Evolutionary conservation across 2,888 invertebrate genomes (phyloP), one percentile per base, ranked within the genome.

Genomic region (Harmothoe impar): DNA sequence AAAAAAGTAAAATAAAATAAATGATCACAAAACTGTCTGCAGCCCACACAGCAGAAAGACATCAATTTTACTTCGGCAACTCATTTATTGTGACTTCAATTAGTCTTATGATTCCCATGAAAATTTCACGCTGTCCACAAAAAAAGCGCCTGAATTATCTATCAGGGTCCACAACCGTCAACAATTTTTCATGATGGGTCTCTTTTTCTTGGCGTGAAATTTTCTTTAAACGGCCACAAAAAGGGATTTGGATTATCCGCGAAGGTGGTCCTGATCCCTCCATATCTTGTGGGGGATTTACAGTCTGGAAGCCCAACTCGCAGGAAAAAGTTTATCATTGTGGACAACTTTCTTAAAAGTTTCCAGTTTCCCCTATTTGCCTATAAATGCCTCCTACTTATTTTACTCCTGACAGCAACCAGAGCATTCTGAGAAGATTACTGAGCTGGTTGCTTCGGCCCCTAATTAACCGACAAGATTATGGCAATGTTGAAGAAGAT

Each of bases 81-180:
- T 68, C 68, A 68, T 68, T 68, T 68, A 68, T 68, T n/a, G 68
- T n/a, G 68, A 12, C n/a, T 68, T n/a, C 68, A 68, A 68, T 68
- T 68, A 68, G 68, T 68, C 68, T 68, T 68, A 68, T 68, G 68
- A 68, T 68, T 68, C n/a, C 68, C 68, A 68, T 68, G n/a, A 68
- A 68, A 68, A 17, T 68, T 68, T 15, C 20, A 15, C n/a, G 68
- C 5, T n/a, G n/a, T 5, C n/a, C n/a, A n/a, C n/a, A 68, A 17
- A 68, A 68, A 68, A 68, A 68, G 17, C 12, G 20, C n/a, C n/a
- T 68, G 68, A 68, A 68, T 68, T 68, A 68, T 68, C 68, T 68
- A 68, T 68, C 17, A 68, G n/a, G 68, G n/a, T 68, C 68, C 68
- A 12, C 7, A n/a, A n/a, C n/a, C 68, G 5, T 68, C 68, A 12